phyloP scores from a whole-genome alignment of 53 echinoderm and acorn worm genomes.

The Hippasteria phrygiana region DNA sequence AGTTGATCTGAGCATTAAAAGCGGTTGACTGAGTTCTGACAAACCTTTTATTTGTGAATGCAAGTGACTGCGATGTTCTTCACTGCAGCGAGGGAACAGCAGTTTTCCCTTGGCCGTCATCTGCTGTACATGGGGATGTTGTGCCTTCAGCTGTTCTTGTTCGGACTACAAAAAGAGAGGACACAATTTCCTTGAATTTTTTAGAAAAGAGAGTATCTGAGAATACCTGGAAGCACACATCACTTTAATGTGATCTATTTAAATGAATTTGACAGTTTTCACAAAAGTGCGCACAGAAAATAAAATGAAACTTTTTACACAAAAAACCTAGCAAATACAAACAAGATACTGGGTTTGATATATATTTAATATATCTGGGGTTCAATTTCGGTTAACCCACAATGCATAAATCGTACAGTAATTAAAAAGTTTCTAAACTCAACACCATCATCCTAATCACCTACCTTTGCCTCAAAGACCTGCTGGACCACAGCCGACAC shows the following conservation, averaged over 20 bases:
- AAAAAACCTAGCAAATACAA: too few species aligned
- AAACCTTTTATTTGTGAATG: slow-evolving; percentile 67
- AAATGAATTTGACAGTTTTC: too few species aligned
- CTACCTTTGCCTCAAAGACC: slow-evolving; percentile 90
- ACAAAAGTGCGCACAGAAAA: too few species aligned
- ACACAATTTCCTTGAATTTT: too few species aligned
- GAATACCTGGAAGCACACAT: too few species aligned
- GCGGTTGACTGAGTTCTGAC: neutral
- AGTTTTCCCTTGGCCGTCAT: slow-evolving; percentile 53
- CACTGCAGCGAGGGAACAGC: slow-evolving; percentile 60
- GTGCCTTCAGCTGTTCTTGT: slow-evolving; percentile 75
- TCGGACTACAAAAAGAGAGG: slow-evolving; percentile 60
- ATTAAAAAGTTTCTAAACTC: neutral
- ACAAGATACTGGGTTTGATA: too few species aligned
- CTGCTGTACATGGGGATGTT: slow-evolving; percentile 68
- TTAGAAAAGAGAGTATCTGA: too few species aligned
- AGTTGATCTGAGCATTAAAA: neutral
- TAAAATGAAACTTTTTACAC: too few species aligned
- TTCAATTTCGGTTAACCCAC: too few species aligned
- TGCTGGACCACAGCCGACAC: slow-evolving; percentile 84
- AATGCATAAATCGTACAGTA: too few species aligned
- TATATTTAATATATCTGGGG: too few species aligned
- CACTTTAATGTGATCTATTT: too few species aligned
- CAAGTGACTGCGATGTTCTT: slow-evolving; percentile 61
- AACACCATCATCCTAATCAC: neutral